A percentile compares a stretch with the other conserved stretches of the same genome.
phyloP scores from a whole-genome alignment of 2,888 invertebrate genomes.

The Mythimna vitellina region DNA sequence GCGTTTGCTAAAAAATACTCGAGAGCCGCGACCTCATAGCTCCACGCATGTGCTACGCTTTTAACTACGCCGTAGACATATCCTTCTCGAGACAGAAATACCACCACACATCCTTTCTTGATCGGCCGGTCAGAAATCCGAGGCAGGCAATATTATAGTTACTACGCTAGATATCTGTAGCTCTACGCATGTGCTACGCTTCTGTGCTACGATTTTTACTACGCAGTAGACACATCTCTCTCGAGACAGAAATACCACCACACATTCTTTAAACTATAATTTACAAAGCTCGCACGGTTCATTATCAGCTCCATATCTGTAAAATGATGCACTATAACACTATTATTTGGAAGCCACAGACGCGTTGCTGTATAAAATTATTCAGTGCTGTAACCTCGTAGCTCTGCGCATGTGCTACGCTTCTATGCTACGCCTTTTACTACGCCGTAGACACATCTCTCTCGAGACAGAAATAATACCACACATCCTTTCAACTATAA shows the following conservation, averaged over 20 bases:
- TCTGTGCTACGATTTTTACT: neutral
- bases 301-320: slow-evolving; percentile 44
- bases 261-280: neutral
- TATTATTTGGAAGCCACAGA: slow-evolving; percentile 41
- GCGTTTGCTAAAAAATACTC: too few relatives aligned
- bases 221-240: neutral
- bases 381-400: too few relatives aligned
- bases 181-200: neutral
- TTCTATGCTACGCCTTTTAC: neutral
- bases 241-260: too few relatives aligned
- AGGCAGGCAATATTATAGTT: too few relatives aligned
- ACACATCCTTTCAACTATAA: neutral
- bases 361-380: slow-evolving; percentile 58
- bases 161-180: too few relatives aligned
- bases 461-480: neutral
- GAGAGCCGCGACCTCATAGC: too few relatives aligned
- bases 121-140: too few relatives aligned
- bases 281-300: slow-evolving; percentile 15
- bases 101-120: too few relatives aligned
- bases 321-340: slow-evolving; percentile 38
- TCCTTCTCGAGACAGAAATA: too few relatives aligned
- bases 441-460: slow-evolving; percentile 13
- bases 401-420: neutral
- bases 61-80: too few relatives aligned
- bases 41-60: too few relatives aligned